Evolutionary conservation across 2,113 vertebrate genomes (phyloP).

Genomic region (Macaca nemestrina): DNA sequence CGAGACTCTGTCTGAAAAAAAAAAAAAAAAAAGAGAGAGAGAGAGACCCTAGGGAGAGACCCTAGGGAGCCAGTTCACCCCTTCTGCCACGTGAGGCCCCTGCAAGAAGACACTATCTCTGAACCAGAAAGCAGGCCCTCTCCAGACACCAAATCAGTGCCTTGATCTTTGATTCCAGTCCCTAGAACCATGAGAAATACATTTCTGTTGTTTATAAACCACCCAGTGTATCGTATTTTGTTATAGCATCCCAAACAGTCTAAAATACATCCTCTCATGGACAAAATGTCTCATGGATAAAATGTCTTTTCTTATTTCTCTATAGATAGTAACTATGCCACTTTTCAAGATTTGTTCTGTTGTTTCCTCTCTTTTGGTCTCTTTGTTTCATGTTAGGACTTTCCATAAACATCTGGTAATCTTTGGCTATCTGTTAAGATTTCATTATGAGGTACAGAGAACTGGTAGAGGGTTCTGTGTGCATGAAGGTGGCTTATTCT

Average conservation of each 20-base stretch:
- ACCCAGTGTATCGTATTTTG: neutral
- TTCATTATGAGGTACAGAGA: neutral
- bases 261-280: neutral
- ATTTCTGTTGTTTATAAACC: neutral
- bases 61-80: neutral
- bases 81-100: neutral
- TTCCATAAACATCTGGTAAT: neutral
- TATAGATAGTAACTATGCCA: neutral
- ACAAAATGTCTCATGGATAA: neutral
- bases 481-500: neutral
- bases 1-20: too few relatives aligned
- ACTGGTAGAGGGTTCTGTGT: neutral
- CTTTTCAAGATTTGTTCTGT: neutral
- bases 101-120: neutral
- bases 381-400: neutral
- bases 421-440: neutral
- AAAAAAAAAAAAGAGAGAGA: too few relatives aligned
- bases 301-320: neutral
- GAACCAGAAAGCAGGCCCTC: neutral
- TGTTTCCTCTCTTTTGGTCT: neutral
- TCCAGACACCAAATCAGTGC: neutral
- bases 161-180: neutral
- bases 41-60: neutral
- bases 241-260: neutral
- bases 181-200: neutral